These are phyloP conservation scores for Ageneiosus marmoratus DNA, from an alignment of 2,113 vertebrate species.

Conservation along the genomic window DNA sequence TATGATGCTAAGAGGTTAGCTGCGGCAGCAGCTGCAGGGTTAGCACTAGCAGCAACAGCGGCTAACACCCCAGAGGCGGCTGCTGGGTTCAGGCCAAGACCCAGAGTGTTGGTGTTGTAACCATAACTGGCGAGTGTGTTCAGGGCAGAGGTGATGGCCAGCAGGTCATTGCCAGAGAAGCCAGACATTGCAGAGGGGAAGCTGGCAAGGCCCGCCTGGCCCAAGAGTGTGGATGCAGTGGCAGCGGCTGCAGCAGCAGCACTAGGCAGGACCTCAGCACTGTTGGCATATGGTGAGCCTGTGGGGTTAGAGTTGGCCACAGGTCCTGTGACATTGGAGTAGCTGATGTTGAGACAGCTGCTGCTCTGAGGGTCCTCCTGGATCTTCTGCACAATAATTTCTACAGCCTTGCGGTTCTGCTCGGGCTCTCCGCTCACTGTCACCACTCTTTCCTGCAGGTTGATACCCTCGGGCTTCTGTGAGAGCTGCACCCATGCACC, in stretches of 20 bases:
- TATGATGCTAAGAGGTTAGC: slow-evolving; percentile 90
- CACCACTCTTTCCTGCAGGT: slow-evolving; percentile 91
- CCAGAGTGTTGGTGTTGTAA: slow-evolving; percentile 91
- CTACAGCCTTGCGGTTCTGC: slow-evolving; percentile 89
- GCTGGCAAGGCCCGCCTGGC: slow-evolving; percentile 81
- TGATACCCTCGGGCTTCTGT: slow-evolving; percentile 92
- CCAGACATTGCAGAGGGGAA: slow-evolving; percentile 86
- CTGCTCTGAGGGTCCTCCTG: slow-evolving; percentile 93
- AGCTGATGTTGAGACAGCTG: slow-evolving; percentile 93
- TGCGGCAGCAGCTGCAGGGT: slow-evolving; percentile 85
- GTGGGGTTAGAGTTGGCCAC: slow-evolving; percentile 95
- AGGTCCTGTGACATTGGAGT: slow-evolving; percentile 89
- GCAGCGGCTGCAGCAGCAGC: slow-evolving; percentile 78
- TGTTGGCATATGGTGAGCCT: slow-evolving; percentile 90
- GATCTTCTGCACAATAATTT: slow-evolving; percentile 93
- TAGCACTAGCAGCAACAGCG: slow-evolving; percentile 85
- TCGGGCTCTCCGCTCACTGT: slow-evolving; percentile 89
- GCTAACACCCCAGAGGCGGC: slow-evolving; percentile 86
- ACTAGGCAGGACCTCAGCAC: slow-evolving; percentile 82
- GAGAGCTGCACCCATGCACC: slow-evolving; percentile 94
- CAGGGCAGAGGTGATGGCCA: slow-evolving; percentile 90
- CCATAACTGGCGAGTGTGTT: slow-evolving; percentile 93
- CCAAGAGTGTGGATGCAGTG: slow-evolving; percentile 82
- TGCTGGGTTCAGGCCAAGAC: slow-evolving; percentile 86
- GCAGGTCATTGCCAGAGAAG: slow-evolving; percentile 88